Conservation (phyloP, 92 coral and sea anemone species). For the Bergia sp. region DNA sequence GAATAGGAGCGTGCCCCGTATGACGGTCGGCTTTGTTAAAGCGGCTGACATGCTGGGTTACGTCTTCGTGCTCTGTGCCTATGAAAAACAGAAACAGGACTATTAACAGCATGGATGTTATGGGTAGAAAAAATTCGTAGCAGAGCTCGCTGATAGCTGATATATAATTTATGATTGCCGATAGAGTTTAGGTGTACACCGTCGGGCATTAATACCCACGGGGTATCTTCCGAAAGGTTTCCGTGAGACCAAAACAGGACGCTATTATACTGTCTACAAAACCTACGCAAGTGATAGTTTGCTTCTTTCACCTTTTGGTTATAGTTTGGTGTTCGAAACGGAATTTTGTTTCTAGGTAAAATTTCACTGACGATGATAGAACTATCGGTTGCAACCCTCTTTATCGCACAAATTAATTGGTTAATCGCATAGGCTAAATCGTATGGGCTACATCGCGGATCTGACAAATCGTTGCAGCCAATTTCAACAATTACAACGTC, state of each 20-base stretch:
- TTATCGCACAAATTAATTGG: not conserved
- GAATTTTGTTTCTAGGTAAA: not conserved
- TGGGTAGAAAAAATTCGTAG: not conserved
- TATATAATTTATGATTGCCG: not conserved
- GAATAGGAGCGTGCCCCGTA: not conserved
- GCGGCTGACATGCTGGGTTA: conserved; percentile 5
- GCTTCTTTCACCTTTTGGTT: not conserved
- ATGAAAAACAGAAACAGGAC: not conserved
- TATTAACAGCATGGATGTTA: not conserved
- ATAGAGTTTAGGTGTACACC: not conserved
- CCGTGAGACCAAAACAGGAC: conserved; percentile 41
- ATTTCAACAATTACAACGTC: not conserved
- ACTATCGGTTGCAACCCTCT: no score
- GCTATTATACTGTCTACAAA: not conserved
- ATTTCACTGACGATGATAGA: not conserved
- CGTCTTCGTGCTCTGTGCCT: conserved; percentile 17
- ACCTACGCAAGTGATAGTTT: not conserved
- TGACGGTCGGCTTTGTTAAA: not conserved
- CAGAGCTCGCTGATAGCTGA: not conserved
- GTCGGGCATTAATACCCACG: conserved; percentile 9
- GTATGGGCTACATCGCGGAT: not conserved
- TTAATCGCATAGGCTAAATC: not conserved
- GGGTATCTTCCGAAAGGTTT: not conserved
- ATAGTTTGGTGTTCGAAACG: not conserved
- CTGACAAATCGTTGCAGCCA: not conserved